A percentile compares a stretch with the other conserved stretches of the same genome.
Conservation (phyloP, 1,140 invertebrate species). For the Hetaerina americana region DNA sequence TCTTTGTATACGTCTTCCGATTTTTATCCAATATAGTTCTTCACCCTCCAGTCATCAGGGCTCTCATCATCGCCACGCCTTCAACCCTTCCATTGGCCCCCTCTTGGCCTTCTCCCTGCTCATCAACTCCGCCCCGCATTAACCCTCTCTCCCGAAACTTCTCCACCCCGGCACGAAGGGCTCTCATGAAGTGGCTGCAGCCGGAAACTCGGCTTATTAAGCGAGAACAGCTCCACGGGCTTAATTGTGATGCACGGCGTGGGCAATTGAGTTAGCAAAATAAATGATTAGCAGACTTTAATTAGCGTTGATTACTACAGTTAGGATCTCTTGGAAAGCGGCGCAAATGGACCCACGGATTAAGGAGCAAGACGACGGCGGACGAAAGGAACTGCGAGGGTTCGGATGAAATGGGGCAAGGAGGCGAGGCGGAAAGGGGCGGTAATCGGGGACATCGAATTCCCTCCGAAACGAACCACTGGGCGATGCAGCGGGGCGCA, state of each 20-base stretch:
- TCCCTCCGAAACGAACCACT: too few relatives aligned
- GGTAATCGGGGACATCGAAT: too few relatives aligned
- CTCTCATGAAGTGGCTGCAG: too few relatives aligned
- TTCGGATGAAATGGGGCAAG: too few relatives aligned
- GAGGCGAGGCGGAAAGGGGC: too few relatives aligned
- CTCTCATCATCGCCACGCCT: too few relatives aligned
- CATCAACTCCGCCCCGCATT: background rate
- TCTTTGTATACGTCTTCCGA: too few relatives aligned
- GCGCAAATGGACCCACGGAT: background rate
- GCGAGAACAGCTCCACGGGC: background rate
- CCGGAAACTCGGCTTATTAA: background rate
- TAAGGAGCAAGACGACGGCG: background rate
- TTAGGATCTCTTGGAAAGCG: background rate
- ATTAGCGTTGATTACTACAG: conserved; percentile 16
- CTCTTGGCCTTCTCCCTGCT: too few relatives aligned
- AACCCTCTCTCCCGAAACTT: background rate
- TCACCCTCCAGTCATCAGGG: too few relatives aligned
- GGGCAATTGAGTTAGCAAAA: conserved; percentile 17
- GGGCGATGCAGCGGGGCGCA: too few relatives aligned
- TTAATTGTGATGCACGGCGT: conserved; percentile 16
- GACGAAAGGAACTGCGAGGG: background rate
- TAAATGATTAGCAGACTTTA: conserved; percentile 19
- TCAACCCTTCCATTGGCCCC: background rate
- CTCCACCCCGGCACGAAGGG: background rate
- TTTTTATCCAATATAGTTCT: too few relatives aligned